Evolutionary conservation across 1,140 invertebrate genomes (phyloP), one percentile per base, ranked within the genome.

Genomic region (Anagrus nilaparvatae): DNA sequence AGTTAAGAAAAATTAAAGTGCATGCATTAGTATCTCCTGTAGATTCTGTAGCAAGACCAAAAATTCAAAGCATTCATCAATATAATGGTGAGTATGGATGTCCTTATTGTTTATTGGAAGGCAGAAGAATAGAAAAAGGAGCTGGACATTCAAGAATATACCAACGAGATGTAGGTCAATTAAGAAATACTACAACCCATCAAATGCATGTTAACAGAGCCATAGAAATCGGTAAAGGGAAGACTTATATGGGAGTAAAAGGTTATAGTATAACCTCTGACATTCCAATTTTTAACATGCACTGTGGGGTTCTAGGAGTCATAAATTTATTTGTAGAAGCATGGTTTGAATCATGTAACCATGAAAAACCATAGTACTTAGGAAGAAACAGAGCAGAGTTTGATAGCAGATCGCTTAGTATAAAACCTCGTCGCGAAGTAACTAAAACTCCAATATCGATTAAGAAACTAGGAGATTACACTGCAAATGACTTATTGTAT

Each of bases 31-130:
- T 44, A 17, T 14, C 8, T 44, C n/a, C 39, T 16, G 42, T 35
- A 1, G 48, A 50, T 24, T 33, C 44, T 0, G 30, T 44, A 25
- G 48, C 36, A 5, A 32, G 44, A 5, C 19, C 36, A 10, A 4
- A 34, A 27, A 4, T 44, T 0, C 44, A 50, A 42, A 44, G 42
- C 18, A 39, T 40, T 12, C 38, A 23, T 8, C 44, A 46, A 27
- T 46, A 32, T 10, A 50, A 47, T 31, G 48, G 45, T 10, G n/a
- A 35, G 17, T 44, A 14, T 9, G 48, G 45, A 3, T 47, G 44
- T 30, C 40, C 48, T 2, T 28, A 30, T 21, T 50, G 48, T 20
- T 18, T 47, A 1, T 38, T 44, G 20, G 24, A 39, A 42, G 48
- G 44, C 13, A 4, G 39, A 31, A 17, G 12, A n/a, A 34, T 44